Base-by-base conservation (phyloP, 2,113 vertebrate species). In the Xiphias gladius region DNA sequence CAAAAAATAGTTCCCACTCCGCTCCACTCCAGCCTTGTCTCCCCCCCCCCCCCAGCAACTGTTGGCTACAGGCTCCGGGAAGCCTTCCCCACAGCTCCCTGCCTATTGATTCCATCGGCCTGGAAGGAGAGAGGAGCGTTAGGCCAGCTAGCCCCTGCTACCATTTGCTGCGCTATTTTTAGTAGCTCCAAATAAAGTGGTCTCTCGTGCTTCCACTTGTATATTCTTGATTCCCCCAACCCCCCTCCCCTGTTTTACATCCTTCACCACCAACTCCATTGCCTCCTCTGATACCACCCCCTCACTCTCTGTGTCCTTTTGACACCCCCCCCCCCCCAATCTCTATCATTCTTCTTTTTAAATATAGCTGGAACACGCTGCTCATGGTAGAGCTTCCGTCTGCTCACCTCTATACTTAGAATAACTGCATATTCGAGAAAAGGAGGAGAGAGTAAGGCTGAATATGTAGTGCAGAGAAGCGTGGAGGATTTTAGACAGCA, bases 181-280 rank as follows among this genome's bases (percentile, higher is more conserved):
- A 98, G 96, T 91, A 94, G 94, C 95, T 95, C 97, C 97, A 98
- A 98, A 98, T 99, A 98, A 98, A 99, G 97, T 93, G 88, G 95
- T 95, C 96, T 96, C 90, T 89, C 87, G 59, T 93, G 91, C 90
- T 86, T 84, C 86, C 87, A 92, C 92, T 94, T 92, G 90, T 91
- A 82, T 92, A 86, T 90, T 92, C 91, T 86, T 90, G 82, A 87
- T 90, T 55, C 90, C 41, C 26, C 37, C 66, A 86, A 92, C 72
- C 70, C 73, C 76, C 78, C 70, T 73, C 67, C 74, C 43, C 86
- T 86, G 77, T 86, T 90, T 89, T 92, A 81, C 77, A 90, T 92
- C 86, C 84, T 86, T 90, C 88, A 92, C 72, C 92, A 91, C 76
- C 84, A 64, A 81, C 72, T 86, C 74, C 61, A 65, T 72, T 19